Conservation (phyloP, 2,888 invertebrate species). For the Amiota minor region DNA sequence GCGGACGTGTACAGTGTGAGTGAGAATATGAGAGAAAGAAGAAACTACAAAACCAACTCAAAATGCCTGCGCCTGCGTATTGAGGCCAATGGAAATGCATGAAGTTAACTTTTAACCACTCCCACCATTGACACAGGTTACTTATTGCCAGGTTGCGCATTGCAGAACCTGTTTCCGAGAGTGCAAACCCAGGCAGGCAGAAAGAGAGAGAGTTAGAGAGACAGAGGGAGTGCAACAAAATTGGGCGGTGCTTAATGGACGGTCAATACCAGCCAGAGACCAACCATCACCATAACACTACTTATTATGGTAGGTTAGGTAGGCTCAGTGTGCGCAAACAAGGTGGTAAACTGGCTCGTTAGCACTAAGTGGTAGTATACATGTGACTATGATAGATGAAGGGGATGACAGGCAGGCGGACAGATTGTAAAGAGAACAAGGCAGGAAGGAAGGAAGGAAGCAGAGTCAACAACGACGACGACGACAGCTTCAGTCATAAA, state of each 20-base stretch:
- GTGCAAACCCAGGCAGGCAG: not conserved
- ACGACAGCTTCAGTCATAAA: slow-evolving; percentile 38
- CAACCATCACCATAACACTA: slow-evolving; percentile 39
- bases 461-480: slow-evolving; percentile 13
- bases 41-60: slow-evolving; percentile 16
- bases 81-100: slow-evolving; percentile 47
- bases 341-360: slow-evolving; percentile 65
- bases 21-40: slow-evolving; percentile 28
- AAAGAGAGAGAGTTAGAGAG: slow-evolving; percentile 9
- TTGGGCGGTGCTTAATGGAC: slow-evolving; percentile 37
- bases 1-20: slow-evolving; percentile 11
- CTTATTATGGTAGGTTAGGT: slow-evolving; percentile 71
- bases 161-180: slow-evolving; percentile 53
- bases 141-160: slow-evolving; percentile 62
- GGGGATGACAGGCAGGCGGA: slow-evolving; percentile 43
- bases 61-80: slow-evolving; percentile 30
- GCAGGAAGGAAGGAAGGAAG: slow-evolving; percentile 30
- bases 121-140: slow-evolving; percentile 46
- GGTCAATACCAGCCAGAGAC: slow-evolving; percentile 35
- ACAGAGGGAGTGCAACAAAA: not conserved
- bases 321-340: slow-evolving; percentile 46
- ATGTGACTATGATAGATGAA: slow-evolving; percentile 40
- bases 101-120: slow-evolving; percentile 42
- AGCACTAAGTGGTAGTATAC: slow-evolving; percentile 58
- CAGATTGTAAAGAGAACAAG: not conserved